Conservation (phyloP, 1,140 invertebrate species). For the Paraescarpia echinospica region DNA sequence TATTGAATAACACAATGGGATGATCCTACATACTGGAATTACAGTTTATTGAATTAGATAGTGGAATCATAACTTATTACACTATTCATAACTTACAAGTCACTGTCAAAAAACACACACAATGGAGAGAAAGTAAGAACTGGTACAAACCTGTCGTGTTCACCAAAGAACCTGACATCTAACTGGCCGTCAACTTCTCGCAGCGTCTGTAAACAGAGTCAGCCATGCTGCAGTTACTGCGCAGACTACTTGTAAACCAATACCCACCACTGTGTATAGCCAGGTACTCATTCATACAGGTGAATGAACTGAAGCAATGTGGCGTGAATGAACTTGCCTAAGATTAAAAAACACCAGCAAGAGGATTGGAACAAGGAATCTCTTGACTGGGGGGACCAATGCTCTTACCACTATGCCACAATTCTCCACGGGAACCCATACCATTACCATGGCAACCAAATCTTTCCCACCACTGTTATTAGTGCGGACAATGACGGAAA, state of each 20-base stretch:
- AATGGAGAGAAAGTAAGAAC: not conserved
- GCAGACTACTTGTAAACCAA: too few species aligned
- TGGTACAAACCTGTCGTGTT: conserved; percentile 73
- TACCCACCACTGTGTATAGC: too few species aligned
- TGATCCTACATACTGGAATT: too few species aligned
- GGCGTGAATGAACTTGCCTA: too few species aligned
- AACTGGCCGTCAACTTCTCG: conserved; percentile 71
- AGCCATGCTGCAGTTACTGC: too few species aligned
- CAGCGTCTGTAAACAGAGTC: conserved; percentile 65
- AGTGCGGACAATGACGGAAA: not conserved
- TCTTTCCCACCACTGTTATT: not conserved
- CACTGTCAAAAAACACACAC: not conserved
- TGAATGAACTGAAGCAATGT: too few species aligned
- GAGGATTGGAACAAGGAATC: too few species aligned
- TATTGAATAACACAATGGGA: not conserved
- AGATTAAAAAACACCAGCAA: too few species aligned
- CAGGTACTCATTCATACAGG: too few species aligned
- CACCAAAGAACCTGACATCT: conserved; percentile 91
- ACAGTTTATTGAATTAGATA: not conserved
- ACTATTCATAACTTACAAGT: too few species aligned
- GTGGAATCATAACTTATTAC: not conserved
- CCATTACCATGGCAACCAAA: not conserved
- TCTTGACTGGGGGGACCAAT: too few species aligned
- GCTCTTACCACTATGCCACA: not conserved
- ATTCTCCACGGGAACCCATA: not conserved